Base-by-base conservation (phyloP, 1,140 invertebrate species). In the Chionoecetes opilio region DNA sequence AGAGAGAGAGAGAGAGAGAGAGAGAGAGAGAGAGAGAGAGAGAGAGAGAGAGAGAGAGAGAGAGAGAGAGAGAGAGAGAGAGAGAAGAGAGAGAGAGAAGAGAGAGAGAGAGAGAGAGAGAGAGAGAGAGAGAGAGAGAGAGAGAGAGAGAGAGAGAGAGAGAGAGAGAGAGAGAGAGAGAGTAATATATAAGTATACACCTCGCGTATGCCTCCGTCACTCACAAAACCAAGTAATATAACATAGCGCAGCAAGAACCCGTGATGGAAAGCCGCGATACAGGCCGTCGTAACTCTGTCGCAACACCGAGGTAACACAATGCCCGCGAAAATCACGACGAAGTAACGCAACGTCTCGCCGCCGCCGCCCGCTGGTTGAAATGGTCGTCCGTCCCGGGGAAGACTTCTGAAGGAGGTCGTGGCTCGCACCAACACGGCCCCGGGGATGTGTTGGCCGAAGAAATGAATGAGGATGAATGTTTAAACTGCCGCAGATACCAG, bases 191-290 rank as follows among this genome's bases (percentile, higher is more conserved):
- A 75, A 26, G 11, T 21, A 21, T 75, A 75, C 63, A 53, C 46
- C 46, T 53, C 46, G 21, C 46, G 46, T 53, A 17, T 9, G 46
- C 46, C 21, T 2, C 11, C 46, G 46, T 53, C 46, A 53, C 46
- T 53, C 46, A 53, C 46, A 53, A 53, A 53, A 53, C 46, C 0
- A 17, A 53, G 11, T 8, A 91, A 91, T 91, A 75, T 91, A 75
- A 91, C 89, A 38, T 75, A 34, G 46, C 17, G 3, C 89, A 34
- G n/a, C 26, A 91, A 53, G 75, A 91, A 53, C 46, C 63, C 89
- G 89, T 91, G 89, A 91, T 91, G 89, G 89, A 91, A 31, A 31
- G 89, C 29, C 89, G 89, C 75, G 89, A 91, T 91, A 91, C 89
- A 91, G 31, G 29, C 89, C 34, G 6, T 3, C 46, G 38, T 91